Conservation (phyloP, 2,888 invertebrate genomes). For the Dione vanillae region DNA sequence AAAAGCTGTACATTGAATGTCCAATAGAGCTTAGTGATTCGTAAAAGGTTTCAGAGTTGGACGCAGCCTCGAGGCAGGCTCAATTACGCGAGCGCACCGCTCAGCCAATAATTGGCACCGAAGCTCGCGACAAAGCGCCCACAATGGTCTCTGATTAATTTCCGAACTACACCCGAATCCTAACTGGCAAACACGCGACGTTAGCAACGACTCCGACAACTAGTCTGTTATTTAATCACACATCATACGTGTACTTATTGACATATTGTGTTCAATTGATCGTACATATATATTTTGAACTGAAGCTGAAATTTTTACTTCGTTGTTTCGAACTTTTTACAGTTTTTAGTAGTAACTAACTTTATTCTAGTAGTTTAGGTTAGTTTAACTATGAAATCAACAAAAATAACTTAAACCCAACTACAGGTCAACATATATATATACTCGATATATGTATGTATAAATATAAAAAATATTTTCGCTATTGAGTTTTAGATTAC, state of each 20-base stretch:
- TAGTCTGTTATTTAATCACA: slow-evolving; percentile 56
- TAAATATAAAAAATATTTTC: neutral
- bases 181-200: slow-evolving; percentile 79
- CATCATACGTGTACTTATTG: slow-evolving; percentile 10
- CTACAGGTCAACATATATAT: neutral
- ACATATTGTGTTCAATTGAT: neutral
- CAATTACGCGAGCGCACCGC: slow-evolving; percentile 72
- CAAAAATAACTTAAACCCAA: no score
- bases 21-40: slow-evolving; percentile 26
- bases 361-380: neutral
- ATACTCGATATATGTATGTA: neutral
- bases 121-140: slow-evolving; percentile 80
- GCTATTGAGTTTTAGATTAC: slow-evolving; percentile 9
- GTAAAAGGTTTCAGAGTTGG: slow-evolving; percentile 52
- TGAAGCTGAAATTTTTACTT: neutral
- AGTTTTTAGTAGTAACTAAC: neutral
- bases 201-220: slow-evolving; percentile 57
- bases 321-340: neutral
- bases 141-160: slow-evolving; percentile 83
- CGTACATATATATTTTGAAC: no score
- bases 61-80: slow-evolving; percentile 65
- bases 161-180: slow-evolving; percentile 83
- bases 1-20: neutral
- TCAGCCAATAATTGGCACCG: slow-evolving; percentile 80
- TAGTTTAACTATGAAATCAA: neutral